phyloP scores from a whole-genome alignment of 2,888 invertebrate species.

The Pseudolycoriella hygida region DNA sequence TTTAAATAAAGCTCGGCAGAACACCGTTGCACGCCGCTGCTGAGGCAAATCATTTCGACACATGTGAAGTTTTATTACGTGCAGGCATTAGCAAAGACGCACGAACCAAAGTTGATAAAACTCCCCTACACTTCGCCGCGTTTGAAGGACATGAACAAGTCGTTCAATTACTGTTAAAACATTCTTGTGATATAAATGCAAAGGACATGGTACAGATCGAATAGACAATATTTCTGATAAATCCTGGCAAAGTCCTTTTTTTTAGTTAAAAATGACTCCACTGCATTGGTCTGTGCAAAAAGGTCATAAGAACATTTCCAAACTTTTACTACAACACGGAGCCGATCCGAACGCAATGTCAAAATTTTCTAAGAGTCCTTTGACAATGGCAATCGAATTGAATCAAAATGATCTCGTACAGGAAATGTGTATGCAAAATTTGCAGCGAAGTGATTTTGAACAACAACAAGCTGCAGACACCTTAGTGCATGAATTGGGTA shows the following conservation, averaged over 20 bases:
- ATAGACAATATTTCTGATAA: constrained; percentile 4
- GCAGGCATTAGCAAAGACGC: constrained; percentile 80
- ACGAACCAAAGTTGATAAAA: constrained; percentile 81
- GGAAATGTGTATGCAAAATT: constrained; percentile 31
- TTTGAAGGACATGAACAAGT: constrained; percentile 65
- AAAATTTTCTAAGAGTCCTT: constrained; percentile 55
- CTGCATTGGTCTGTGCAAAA: constrained; percentile 88
- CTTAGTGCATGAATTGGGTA: constrained; percentile 1
- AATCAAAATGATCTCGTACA: constrained; percentile 41
- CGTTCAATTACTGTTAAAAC: constrained; percentile 46
- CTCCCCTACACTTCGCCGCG: constrained; percentile 78
- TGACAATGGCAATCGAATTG: constrained; percentile 47
- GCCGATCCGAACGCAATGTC: constrained; percentile 50
- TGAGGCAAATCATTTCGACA: constrained; percentile 58
- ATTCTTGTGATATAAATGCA: constrained; percentile 55
- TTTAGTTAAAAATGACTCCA: constrained; percentile 72
- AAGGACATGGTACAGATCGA: constrained; percentile 49
- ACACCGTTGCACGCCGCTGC: constrained; percentile 79
- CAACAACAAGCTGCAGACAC: constrained; percentile 6
- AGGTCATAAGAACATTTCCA: constrained; percentile 50
- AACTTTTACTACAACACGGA: constrained; percentile 50
- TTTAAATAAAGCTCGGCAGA: constrained; percentile 84
- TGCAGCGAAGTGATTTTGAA: not conserved
- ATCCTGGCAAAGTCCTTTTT: not conserved
- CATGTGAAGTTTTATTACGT: constrained; percentile 62